Evolutionary conservation across 2,797 vertebrate species (phyloP).

Genomic region (Holocentrus rufus): DNA sequence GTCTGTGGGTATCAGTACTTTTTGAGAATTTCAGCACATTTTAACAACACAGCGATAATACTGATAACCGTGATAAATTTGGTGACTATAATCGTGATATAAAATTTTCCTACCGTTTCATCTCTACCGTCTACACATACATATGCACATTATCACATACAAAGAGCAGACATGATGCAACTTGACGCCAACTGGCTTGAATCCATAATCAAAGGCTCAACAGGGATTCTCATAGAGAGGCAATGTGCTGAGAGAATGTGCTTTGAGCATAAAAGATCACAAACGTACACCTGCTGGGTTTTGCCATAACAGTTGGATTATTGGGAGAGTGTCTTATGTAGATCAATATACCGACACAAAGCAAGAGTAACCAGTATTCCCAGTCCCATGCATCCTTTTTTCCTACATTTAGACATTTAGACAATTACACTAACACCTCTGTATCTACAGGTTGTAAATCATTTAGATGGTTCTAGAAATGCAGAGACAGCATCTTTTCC

Average conservation of each 20-base stretch:
- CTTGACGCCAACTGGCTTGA: conserved; percentile 9
- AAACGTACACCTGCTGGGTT: not conserved
- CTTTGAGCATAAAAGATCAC: conserved; percentile 45
- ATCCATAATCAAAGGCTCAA: conserved; percentile 38
- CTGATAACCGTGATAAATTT: too few relatives aligned
- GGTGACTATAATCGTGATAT: too few relatives aligned
- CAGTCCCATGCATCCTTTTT: conserved; percentile 16
- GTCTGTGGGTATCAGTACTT: too few relatives aligned
- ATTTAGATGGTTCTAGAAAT: conserved; percentile 20
- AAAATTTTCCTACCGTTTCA: too few relatives aligned
- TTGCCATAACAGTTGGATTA: conserved; percentile 1
- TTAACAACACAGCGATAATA: too few relatives aligned
- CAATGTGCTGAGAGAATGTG: conserved; percentile 13
- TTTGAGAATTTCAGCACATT: too few relatives aligned
- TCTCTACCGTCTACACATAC: not conserved
- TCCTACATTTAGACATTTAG: conserved; percentile 34
- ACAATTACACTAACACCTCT: conserved; percentile 42
- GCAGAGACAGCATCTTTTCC: conserved; percentile 54
- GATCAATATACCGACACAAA: conserved; percentile 44
- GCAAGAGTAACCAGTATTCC: conserved; percentile 9
- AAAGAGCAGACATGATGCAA: conserved; percentile 24
- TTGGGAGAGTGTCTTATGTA: conserved; percentile 15
- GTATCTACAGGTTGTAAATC: conserved; percentile 38
- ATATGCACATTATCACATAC: not conserved
- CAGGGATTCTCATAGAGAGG: conserved; percentile 11